Conservation (phyloP, 2,113 vertebrate species). For the Epinephelus fuscoguttatus region DNA sequence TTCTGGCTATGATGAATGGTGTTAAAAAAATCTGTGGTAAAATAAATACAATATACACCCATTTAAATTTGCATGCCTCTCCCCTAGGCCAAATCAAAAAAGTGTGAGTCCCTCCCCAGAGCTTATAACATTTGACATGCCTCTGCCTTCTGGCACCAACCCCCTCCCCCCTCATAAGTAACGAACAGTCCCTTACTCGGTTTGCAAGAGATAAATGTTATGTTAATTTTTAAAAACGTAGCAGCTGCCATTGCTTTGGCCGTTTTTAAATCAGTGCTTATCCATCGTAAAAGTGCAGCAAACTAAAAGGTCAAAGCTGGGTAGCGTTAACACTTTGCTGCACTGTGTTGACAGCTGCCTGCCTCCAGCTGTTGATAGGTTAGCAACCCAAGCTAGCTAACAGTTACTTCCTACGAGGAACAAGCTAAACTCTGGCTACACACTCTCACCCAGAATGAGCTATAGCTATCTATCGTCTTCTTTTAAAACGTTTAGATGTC, state of each 20-base stretch:
- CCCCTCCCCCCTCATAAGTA: no score
- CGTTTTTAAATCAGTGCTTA: neutral
- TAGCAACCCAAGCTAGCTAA: conserved; percentile 70
- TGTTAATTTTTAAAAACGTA: neutral
- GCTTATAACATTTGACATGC: no score
- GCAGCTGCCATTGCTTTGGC: neutral
- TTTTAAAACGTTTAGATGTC: neutral
- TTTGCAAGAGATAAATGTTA: neutral
- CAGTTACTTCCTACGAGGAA: conserved; percentile 22
- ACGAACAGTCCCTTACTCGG: no score
- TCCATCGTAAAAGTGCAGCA: neutral
- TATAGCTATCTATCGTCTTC: neutral
- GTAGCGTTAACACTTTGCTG: neutral
- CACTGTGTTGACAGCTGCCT: conserved; percentile 61
- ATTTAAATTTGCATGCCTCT: no score
- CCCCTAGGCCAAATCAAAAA: no score
- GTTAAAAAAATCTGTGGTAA: no score
- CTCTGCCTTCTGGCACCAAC: no score
- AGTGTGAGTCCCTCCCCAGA: no score
- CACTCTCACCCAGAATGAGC: neutral
- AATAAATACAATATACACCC: no score
- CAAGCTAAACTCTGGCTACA: conserved; percentile 15
- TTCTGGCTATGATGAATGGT: no score
- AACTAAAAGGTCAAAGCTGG: neutral
- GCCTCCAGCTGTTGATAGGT: conserved; percentile 61